Base-by-base conservation (phyloP, 1,140 invertebrate genomes). In the Scaptomyza pallida region DNA sequence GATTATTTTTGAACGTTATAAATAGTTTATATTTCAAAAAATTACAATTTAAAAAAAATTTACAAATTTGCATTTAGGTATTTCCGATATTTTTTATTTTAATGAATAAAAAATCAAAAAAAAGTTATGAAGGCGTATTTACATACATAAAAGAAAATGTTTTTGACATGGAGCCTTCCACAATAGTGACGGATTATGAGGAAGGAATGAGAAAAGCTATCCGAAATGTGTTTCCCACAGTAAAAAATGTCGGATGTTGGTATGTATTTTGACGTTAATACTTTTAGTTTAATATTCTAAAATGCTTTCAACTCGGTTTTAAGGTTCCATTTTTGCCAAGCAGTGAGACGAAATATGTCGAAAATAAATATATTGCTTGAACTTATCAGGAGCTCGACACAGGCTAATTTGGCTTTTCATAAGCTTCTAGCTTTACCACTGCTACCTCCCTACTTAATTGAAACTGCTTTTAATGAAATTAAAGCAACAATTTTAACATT, bases 121-220 rank as follows among this genome's bases (percentile, higher is more conserved):
- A 3, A 3, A 12, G n/a, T 40, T 10, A 5, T 40, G 9, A 40
- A 40, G 37, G 1, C 0, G 37, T 40, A 12, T 12, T 1, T 12
- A 40, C 4, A 12, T 40, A 40, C 9, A 12, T 40, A 0, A 40
- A 5, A 40, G 37, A 12, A 40, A 12, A 40, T 10, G 37, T 5
- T 10, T 10, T 40, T 2, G 37, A 40, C n/a, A 40, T 40, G 10
- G 37, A 40, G 37, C 37, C 9, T 40, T 40, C 48, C 16, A 51
- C 21, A 8, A n/a, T 23, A 30, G 21, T 51, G 4, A 51, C 48
- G 16, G 48, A 51, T 17, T 51, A 51, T 51, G 48, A 51, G 8
- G 21, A 51, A 51, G 48, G 48, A 21, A 21, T 51, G 48, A 51
- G 48, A 9, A 23, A 51, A 51, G 48, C 48, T 19, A 33, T 51